phyloP scores from a whole-genome alignment of 2,888 invertebrate genomes.

The Notodonta dromedarius region DNA sequence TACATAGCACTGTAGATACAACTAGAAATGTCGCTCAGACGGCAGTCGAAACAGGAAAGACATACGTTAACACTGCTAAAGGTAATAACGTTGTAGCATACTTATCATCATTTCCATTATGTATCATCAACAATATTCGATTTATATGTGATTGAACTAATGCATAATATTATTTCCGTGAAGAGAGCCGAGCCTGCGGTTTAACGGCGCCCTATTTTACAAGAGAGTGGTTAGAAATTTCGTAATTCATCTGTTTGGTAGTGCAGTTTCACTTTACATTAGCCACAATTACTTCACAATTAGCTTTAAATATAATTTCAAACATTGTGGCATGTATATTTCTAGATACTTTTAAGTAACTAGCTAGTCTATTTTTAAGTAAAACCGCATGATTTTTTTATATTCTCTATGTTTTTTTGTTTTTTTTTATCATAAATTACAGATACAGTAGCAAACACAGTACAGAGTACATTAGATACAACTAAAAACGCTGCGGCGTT shows the following conservation, averaged over 20 bases:
- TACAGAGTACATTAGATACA: slow-evolving; percentile 50
- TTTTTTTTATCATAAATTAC: slow-evolving; percentile 24
- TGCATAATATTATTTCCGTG: neutral
- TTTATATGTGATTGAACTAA: neutral
- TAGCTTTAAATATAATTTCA: neutral
- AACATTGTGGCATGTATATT: neutral
- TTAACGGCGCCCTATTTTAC: slow-evolving; percentile 8
- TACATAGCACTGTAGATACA: slow-evolving; percentile 51
- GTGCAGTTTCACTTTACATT: slow-evolving; percentile 11
- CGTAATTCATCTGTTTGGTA: neutral
- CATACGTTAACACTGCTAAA: slow-evolving; percentile 48
- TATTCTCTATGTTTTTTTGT: slow-evolving; percentile 13
- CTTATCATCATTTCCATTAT: neutral
- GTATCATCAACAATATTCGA: neutral
- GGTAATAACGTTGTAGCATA: slow-evolving; percentile 26
- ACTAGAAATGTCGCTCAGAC: slow-evolving; percentile 55
- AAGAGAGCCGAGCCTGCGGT: slow-evolving; percentile 14
- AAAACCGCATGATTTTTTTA: too few species aligned
- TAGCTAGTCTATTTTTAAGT: slow-evolving; percentile 7
- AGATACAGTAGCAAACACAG: slow-evolving; percentile 53
- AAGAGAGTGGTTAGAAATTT: slow-evolving; percentile 7
- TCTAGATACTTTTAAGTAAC: slow-evolving; percentile 6
- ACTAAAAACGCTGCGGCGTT: slow-evolving; percentile 56
- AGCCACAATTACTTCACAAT: neutral
- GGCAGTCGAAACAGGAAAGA: slow-evolving; percentile 56